A percentile compares a stretch with the other conserved stretches of the same genome.
These are phyloP conservation scores for Aurelia aurita DNA, from an alignment of 30 jellyfish, hydroid and myxozoan genomes.

Conservation along the genomic window DNA sequence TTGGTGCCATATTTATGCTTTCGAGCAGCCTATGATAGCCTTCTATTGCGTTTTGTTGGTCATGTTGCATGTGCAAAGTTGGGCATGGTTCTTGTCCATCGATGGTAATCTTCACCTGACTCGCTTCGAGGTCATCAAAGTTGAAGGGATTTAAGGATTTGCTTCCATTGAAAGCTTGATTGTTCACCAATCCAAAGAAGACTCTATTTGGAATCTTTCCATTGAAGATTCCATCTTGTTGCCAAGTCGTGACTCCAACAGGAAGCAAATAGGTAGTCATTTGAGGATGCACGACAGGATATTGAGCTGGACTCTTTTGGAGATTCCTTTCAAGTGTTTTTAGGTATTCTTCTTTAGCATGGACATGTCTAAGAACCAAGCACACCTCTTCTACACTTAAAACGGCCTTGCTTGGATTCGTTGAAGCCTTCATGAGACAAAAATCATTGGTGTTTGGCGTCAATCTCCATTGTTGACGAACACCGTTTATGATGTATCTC, in stretches of 20 bases:
- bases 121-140: not conserved
- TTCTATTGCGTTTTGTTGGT: not conserved
- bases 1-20: not conserved
- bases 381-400: not conserved
- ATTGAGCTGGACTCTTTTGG: not conserved
- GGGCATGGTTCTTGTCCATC: slow-evolving; percentile 11
- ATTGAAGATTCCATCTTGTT: slow-evolving; percentile 12
- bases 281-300: slow-evolving; percentile 1
- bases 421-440: not conserved
- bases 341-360: not conserved
- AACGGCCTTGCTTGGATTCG: not conserved
- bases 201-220: slow-evolving; percentile 42
- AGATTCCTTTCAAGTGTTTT: not conserved
- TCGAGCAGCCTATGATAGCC: slow-evolving; percentile 18
- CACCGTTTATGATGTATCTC: slow-evolving; percentile 2
- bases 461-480: not conserved
- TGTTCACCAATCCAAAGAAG: slow-evolving; percentile 31
- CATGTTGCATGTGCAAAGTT: slow-evolving; percentile 1
- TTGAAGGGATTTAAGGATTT: slow-evolving; percentile 27
- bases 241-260: not conserved
- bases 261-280: slow-evolving; percentile 9
- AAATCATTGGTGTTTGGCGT: not conserved
- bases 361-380: not conserved
- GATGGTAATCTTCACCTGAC: not conserved
- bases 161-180: slow-evolving; percentile 20